Percentiles rank a stretch among this genome's conserved stretches.
Evolutionary conservation across 2,113 vertebrate genomes (phyloP).

Genomic region (Motacilla tschutschensis): DNA sequence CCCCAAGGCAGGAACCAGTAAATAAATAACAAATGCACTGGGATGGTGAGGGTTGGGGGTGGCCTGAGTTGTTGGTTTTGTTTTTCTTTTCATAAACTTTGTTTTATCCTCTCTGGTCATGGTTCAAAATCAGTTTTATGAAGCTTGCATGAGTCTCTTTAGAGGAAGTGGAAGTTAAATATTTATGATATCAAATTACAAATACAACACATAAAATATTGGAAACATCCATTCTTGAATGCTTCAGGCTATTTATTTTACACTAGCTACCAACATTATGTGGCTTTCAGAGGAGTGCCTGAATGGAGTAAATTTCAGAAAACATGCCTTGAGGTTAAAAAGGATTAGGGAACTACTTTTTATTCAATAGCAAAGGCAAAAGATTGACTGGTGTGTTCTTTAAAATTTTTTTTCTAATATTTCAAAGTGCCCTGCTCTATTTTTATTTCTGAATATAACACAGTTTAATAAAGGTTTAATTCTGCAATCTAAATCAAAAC

Average conservation of each 20-base stretch:
- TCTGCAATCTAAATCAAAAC: not conserved
- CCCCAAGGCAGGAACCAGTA: not conserved
- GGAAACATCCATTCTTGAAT: not conserved
- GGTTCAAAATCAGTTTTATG: not conserved
- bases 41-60: not conserved
- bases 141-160: not conserved
- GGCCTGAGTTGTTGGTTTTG: not conserved
- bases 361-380: not conserved
- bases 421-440: not conserved
- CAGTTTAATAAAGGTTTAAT: not conserved
- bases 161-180: not conserved
- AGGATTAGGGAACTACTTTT: not conserved
- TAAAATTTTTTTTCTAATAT: not conserved
- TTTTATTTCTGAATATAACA: not conserved
- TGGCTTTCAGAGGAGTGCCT: not conserved
- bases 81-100: not conserved
- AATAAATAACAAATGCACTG: not conserved
- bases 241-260: not conserved
- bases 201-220: not conserved
- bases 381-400: not conserved
- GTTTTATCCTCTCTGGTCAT: not conserved
- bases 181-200: not conserved
- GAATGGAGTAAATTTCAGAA: not conserved
- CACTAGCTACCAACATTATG: not conserved
- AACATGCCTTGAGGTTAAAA: not conserved